These are phyloP conservation scores for Thelaira solivaga DNA, from an alignment of 2,888 invertebrate genomes.

Conservation along the genomic window DNA sequence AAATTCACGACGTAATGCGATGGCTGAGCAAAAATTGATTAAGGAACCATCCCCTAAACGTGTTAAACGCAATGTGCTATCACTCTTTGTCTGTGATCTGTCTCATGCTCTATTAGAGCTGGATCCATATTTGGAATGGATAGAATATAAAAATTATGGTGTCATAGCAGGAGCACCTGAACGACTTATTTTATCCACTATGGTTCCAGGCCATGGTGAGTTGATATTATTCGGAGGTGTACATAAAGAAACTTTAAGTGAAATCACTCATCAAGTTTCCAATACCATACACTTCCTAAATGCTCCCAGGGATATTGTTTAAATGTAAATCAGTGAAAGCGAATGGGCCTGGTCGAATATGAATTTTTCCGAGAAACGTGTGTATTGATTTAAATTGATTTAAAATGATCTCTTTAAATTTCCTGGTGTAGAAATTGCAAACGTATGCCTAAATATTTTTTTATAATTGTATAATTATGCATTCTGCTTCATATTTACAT, in stretches of 20 bases:
- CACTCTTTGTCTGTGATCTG: slow-evolving; percentile 92
- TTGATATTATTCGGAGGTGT: slow-evolving; percentile 98
- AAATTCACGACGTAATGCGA: slow-evolving; percentile 73
- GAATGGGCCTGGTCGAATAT: background rate
- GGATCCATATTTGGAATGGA: slow-evolving; percentile 77
- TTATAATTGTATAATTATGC: slow-evolving; percentile 14
- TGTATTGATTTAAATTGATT: slow-evolving; percentile 22
- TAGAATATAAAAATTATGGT: slow-evolving; percentile 80
- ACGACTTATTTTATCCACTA: slow-evolving; percentile 92
- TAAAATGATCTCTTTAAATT: slow-evolving; percentile 30
- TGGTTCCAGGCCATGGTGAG: slow-evolving; percentile 93
- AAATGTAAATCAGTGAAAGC: slow-evolving; percentile 56
- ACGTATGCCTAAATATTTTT: slow-evolving; percentile 21
- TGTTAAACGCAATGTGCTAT: slow-evolving; percentile 83
- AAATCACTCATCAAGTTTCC: slow-evolving; percentile 83
- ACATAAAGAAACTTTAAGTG: slow-evolving; percentile 85
- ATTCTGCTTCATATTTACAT: slow-evolving; percentile 22
- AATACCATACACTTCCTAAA: slow-evolving; percentile 87
- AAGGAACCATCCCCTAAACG: slow-evolving; percentile 79
- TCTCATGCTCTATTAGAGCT: slow-evolving; percentile 82
- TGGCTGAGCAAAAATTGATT: slow-evolving; percentile 66
- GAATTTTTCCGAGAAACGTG: background rate
- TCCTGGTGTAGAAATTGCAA: slow-evolving; percentile 18
- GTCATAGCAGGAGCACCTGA: slow-evolving; percentile 86
- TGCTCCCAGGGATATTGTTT: slow-evolving; percentile 84